Conservation (phyloP, 2,797 vertebrate species). For the Loris lydekkerianus region DNA sequence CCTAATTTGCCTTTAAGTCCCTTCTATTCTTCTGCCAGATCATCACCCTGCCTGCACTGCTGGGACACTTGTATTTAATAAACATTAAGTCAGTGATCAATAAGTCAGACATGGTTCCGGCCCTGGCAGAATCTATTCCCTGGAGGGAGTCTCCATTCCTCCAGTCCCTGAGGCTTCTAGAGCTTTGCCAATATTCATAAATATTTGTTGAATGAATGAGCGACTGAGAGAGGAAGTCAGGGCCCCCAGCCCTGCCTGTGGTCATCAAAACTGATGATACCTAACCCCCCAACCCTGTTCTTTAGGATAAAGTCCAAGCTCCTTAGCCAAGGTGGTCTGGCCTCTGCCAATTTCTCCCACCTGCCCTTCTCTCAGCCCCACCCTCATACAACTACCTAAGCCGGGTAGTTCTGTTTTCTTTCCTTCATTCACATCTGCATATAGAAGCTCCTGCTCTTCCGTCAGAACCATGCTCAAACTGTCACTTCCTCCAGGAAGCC, state of each 20-base stretch:
- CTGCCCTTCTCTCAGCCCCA: background rate
- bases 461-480: background rate
- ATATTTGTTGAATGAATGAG: background rate
- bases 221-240: background rate
- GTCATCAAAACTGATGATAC: too few relatives aligned
- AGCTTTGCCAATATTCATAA: background rate
- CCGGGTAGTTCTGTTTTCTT: background rate
- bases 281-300: too few relatives aligned
- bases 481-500: conserved; percentile 33
- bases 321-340: background rate
- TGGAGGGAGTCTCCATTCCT: background rate
- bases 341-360: background rate
- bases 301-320: background rate
- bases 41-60: background rate
- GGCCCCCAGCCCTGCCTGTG: background rate
- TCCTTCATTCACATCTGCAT: background rate
- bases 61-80: background rate
- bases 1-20: background rate
- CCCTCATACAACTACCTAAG: too few relatives aligned
- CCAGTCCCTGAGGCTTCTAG: background rate
- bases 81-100: background rate
- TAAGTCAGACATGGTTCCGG: background rate
- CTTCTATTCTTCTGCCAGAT: background rate
- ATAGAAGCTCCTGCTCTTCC: background rate
- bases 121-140: background rate